Conservation (phyloP, 2,888 invertebrate species). For the Chloroclysta siterata region DNA sequence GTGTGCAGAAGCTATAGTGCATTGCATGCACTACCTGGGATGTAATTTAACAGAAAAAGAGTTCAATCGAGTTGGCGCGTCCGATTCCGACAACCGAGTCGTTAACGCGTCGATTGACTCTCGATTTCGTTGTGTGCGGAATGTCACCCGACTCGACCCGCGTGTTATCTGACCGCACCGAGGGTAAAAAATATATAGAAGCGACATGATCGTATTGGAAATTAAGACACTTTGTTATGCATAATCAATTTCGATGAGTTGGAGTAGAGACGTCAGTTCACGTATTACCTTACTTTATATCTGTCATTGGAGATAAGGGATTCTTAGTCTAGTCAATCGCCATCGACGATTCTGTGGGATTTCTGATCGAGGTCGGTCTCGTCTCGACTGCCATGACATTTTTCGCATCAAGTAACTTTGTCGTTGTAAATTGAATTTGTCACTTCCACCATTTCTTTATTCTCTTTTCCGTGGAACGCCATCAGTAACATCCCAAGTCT, state of each 20-base stretch:
- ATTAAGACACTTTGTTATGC: conserved; percentile 7
- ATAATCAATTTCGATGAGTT: conserved; percentile 8
- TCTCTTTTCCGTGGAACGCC: conserved; percentile 9
- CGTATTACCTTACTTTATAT: too few species aligned
- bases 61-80: conserved; percentile 39
- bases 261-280: not conserved
- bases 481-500: conserved; percentile 16
- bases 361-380: not conserved
- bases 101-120: conserved; percentile 61
- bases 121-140: conserved; percentile 66
- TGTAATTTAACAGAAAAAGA: conserved; percentile 9
- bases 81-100: conserved; percentile 56
- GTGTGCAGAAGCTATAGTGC: not conserved
- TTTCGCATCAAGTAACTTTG: not conserved
- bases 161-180: conserved; percentile 25
- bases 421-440: not conserved
- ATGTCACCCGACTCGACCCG: conserved; percentile 60
- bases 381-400: not conserved
- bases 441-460: conserved; percentile 6
- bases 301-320: too few species aligned
- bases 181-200: conserved; percentile 22
- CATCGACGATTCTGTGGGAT: not conserved
- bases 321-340: too few species aligned
- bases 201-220: conserved; percentile 8
- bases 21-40: not conserved